Percentiles rank a stretch among this genome's conserved stretches.
Conservation (phyloP, 2,888 invertebrate genomes). For the Drosophila nr. medialis region DNA sequence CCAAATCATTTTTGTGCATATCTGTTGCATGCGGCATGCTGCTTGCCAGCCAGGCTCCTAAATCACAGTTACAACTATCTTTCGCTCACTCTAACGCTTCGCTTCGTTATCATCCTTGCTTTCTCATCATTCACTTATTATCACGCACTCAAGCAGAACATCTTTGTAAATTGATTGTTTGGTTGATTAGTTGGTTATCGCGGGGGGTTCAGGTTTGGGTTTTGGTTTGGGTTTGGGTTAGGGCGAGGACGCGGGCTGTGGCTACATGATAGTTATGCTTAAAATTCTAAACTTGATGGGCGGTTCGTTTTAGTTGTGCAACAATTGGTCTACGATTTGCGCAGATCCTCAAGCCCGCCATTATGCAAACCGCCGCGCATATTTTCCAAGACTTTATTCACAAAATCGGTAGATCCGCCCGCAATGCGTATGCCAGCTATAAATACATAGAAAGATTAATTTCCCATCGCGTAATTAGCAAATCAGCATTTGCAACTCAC, state of each 20-base stretch:
- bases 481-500: constrained; percentile 57
- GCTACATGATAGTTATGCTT: constrained; percentile 48
- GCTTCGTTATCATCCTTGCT: background rate
- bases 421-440: constrained; percentile 92
- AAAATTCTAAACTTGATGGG: constrained; percentile 66
- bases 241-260: constrained; percentile 16
- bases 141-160: constrained; percentile 62
- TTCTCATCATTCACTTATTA: constrained; percentile 47
- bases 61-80: constrained; percentile 61
- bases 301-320: constrained; percentile 58
- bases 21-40: constrained; percentile 27
- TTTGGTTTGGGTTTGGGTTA: constrained; percentile 17
- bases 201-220: background rate
- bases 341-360: constrained; percentile 91
- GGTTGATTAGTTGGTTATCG: constrained; percentile 15
- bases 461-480: background rate
- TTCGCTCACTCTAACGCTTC: constrained; percentile 15
- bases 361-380: constrained; percentile 91
- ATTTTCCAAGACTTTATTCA: constrained; percentile 95
- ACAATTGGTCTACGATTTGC: constrained; percentile 79
- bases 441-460: background rate
- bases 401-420: constrained; percentile 96
- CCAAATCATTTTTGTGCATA: constrained; percentile 21
- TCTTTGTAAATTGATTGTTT: constrained; percentile 53
- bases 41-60: constrained; percentile 56